phyloP scores from a whole-genome alignment of 2,113 vertebrate genomes.

The Petroica traversi region DNA sequence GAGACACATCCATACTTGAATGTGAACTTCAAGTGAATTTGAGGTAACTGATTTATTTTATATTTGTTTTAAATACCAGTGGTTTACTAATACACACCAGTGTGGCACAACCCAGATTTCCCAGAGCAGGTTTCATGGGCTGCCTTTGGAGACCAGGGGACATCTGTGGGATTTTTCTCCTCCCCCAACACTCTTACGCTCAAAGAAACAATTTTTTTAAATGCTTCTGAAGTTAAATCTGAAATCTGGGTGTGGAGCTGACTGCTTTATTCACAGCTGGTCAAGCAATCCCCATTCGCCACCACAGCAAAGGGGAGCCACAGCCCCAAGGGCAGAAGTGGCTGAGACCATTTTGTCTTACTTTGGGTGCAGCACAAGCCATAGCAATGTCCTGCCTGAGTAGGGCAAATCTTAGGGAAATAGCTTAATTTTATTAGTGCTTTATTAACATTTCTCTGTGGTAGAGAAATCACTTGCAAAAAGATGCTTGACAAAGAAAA shows the following conservation, averaged over 20 bases:
- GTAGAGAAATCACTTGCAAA: background rate
- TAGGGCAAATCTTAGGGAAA: background rate
- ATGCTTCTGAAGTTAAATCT: background rate
- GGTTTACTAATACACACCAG: background rate
- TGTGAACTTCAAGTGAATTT: background rate
- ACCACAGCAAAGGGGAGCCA: background rate
- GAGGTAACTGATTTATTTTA: background rate
- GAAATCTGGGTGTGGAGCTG: background rate
- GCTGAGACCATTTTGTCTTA: background rate
- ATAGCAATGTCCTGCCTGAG: background rate
- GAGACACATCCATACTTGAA: background rate
- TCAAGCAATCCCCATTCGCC: accelerated
- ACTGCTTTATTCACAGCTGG: background rate
- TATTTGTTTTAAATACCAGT: background rate
- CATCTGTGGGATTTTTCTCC: background rate
- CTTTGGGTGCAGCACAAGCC: background rate
- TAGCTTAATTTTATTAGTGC: background rate
- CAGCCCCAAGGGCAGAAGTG: background rate
- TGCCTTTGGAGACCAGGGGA: background rate
- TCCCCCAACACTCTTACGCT: background rate
- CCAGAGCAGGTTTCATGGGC: background rate
- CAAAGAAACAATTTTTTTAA: background rate
- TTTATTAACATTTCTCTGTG: background rate
- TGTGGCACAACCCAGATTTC: background rate
- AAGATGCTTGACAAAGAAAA: background rate